These are phyloP conservation scores for Boloria selene DNA, from an alignment of 2,888 invertebrate species.

Conservation along the genomic window DNA sequence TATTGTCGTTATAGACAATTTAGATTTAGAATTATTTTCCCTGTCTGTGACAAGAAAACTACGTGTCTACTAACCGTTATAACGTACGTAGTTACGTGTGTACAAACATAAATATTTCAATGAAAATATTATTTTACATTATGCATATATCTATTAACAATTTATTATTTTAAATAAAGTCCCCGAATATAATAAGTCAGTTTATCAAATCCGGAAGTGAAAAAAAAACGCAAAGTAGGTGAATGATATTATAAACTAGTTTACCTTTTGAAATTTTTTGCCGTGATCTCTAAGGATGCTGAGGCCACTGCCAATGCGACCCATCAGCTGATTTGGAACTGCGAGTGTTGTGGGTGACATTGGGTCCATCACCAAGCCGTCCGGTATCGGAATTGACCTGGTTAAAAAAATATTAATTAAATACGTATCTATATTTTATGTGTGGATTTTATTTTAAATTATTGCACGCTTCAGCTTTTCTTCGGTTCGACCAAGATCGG, in stretches of 20 bases:
- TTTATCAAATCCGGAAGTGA: conserved; percentile 1
- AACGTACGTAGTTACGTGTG: too few species aligned
- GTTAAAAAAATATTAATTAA: conserved; percentile 11
- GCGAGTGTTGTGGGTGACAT: conserved; percentile 73
- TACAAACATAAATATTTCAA: not conserved
- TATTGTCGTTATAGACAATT: too few species aligned
- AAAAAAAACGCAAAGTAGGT: not conserved
- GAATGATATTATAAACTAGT: not conserved
- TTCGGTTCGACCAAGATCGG: too few species aligned
- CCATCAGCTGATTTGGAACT: conserved; percentile 74
- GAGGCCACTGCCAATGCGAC: conserved; percentile 72
- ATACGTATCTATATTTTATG: not conserved
- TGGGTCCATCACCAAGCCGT: conserved; percentile 77
- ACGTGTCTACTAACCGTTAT: too few species aligned
- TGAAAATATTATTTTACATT: conserved; percentile 12
- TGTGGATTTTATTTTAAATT: too few species aligned
- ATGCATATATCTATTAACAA: not conserved
- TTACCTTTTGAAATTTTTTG: conserved; percentile 76
- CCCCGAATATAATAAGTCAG: too few species aligned
- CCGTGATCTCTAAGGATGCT: conserved; percentile 71
- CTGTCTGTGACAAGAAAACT: too few species aligned
- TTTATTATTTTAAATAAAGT: not conserved
- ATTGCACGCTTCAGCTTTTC: too few species aligned
- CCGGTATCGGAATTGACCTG: conserved; percentile 76
- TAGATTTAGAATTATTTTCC: too few species aligned